Evolutionary conservation across 2,888 invertebrate species (phyloP), one percentile per base, ranked within the genome.

Genomic region (Brachycybe producta): DNA sequence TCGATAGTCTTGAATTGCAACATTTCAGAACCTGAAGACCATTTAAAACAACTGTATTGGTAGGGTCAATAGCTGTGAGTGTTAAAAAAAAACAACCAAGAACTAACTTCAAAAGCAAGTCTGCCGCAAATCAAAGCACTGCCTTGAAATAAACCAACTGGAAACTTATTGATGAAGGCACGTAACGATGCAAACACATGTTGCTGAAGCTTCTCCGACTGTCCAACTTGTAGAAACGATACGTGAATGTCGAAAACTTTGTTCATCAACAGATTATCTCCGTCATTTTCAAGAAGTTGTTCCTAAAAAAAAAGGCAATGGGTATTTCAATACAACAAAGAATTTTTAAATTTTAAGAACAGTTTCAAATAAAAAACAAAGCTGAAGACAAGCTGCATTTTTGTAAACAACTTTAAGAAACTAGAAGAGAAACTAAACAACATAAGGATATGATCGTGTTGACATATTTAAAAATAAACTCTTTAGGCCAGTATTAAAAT

Each of bases 181-280:
- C 94, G 75, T 43, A 95, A 70, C 0, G 90, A 84, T 2, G 91
- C 91, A 66, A 95, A 92, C 19, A 91, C 79, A 62, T 95, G 94
- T 60, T 83, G 82, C 58, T 90, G 82, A 40, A 95, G 71, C 2
- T 77, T 79, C 66, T 95, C 94, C 40, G 92, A 91, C 64, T 94
- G 94, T 2, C 88, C 85, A 36, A 83, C 75, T 68, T 85, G 84
- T 47, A 94, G 73, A 59, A 91, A 80, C n/a, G 80, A 78, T 47
- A 94, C 67, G 65, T 90, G 88, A 32, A 94, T 80, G 55, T 82
- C 80, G 42, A 91, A 84, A 21, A 92, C 75, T 58, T 83, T 79
- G 32, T 80, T 79, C 70, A 91, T 82, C 21, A 86, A 74, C 2
- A 77, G 74, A 58, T 86, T 83, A 57, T 82, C 82, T 0, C 78